These are phyloP conservation scores for Callopanchax toddi DNA, from an alignment of 2,113 vertebrate genomes.

Conservation along the genomic window DNA sequence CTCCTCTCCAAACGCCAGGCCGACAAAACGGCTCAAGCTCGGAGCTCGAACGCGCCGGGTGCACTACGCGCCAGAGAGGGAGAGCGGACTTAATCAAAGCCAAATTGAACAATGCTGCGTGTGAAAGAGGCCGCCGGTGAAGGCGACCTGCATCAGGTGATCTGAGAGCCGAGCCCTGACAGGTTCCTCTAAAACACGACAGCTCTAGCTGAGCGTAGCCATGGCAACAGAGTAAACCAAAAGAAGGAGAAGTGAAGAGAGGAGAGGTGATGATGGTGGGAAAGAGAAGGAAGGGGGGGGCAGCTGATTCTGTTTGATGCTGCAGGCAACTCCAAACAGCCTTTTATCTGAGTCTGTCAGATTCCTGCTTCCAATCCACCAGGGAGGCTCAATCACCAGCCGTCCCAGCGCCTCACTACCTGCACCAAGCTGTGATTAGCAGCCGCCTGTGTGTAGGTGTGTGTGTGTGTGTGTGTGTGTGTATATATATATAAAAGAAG, in stretches of 20 bases:
- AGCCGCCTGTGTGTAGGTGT: conserved; percentile 34
- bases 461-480: conserved; percentile 37
- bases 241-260: conserved; percentile 52
- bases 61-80: conserved; percentile 1
- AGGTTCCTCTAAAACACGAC: conserved; percentile 56
- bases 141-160: conserved; percentile 73
- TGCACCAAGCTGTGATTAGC: conserved; percentile 77
- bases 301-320: conserved; percentile 77
- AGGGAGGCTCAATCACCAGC: conserved; percentile 78
- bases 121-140: conserved; percentile 52
- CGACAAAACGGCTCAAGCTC: conserved; percentile 54
- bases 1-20: conserved; percentile 53
- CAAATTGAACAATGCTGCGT: conserved; percentile 60
- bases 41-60: background rate
- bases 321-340: conserved; percentile 81
- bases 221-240: conserved; percentile 79
- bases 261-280: conserved; percentile 41
- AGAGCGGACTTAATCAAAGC: conserved; percentile 71
- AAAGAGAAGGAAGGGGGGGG: conserved; percentile 8
- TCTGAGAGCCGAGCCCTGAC: conserved; percentile 68
- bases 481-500: conserved; percentile 19
- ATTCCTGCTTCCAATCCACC: conserved; percentile 75
- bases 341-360: conserved; percentile 81
- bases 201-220: conserved; percentile 72
- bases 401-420: conserved; percentile 72